Conservation (phyloP, 2,888 invertebrate genomes). For the Drosophila paramelanica region DNA sequence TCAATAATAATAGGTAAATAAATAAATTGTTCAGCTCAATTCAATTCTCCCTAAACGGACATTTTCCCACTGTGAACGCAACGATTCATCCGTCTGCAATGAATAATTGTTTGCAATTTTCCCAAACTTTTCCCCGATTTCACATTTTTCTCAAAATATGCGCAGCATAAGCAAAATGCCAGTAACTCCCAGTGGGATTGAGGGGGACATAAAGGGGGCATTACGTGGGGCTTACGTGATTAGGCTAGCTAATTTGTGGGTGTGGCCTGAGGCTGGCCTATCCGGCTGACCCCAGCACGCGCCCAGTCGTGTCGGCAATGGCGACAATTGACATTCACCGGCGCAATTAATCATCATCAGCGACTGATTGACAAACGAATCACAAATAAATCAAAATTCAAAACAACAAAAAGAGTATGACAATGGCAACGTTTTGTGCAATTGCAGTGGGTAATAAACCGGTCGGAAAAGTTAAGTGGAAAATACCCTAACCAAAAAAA, state of each 20-base stretch:
- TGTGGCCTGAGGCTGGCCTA: slow-evolving; percentile 42
- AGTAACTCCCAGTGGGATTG: not conserved
- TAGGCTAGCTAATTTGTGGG: slow-evolving; percentile 53
- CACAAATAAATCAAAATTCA: slow-evolving; percentile 75
- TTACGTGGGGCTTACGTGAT: slow-evolving; percentile 41
- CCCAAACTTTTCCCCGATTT: not conserved
- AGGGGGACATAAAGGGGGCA: not conserved
- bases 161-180: not conserved
- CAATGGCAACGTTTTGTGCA: slow-evolving; percentile 16
- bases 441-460: slow-evolving; percentile 5
- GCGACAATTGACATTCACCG: slow-evolving; percentile 73
- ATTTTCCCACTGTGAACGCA: too few species aligned
- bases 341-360: slow-evolving; percentile 77
- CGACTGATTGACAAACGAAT: slow-evolving; percentile 70
- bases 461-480: not conserved
- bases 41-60: too few species aligned
- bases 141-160: not conserved
- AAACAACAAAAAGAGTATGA: slow-evolving; percentile 29
- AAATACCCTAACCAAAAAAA: slow-evolving; percentile 6
- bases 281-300: slow-evolving; percentile 52
- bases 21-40: too few species aligned
- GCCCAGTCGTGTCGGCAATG: slow-evolving; percentile 37
- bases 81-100: too few species aligned
- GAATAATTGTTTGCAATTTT: too few species aligned
- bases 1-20: too few species aligned